Evolutionary conservation across 2,888 invertebrate species (phyloP), one percentile per base, ranked within the genome.

Genomic region (Amphipoea lucens): DNA sequence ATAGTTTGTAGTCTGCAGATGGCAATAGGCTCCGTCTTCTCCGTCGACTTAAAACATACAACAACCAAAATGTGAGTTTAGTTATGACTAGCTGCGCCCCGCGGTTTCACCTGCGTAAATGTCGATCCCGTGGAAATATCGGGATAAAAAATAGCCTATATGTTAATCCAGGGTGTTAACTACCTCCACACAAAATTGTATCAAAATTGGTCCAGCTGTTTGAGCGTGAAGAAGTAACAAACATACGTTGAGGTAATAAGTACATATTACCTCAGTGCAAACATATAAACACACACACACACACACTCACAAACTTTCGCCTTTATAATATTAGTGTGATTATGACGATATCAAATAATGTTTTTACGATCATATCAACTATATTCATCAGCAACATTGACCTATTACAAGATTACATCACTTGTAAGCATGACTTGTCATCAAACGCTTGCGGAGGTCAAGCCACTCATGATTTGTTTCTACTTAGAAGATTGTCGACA

Each of bases 371-470:
- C 36, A 40, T 69, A 65, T 69, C 69, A 48, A 60, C 51, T 17
- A 68, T 1, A 72, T 17, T 29, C 48, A 73, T 69, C 80, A 67
- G 57, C 20, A 74, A 72, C 87, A 87, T 85, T 87, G 87, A 87
- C 84, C 85, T 85, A 84, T 85, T 12, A 29, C 73, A 6, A 1
- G 23, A 82, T 83, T 83, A 82, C 86, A 67, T 85, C 86, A 86
- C 54, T 72, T 0, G 14, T 48, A 11, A 57, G 67, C 66, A 82
- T 66, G 70, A 69, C 54, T 62, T 84, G 83, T 78, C 86, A 83
- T 74, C 83, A 74, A 74, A 54, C 45, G 51, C 2, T 12, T 0
- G 29, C 20, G 60, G 78, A 83, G 83, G 83, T 85, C 83, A 76
- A 48, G 29, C 1, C 42, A 48, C 62, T 62, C 82, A 86, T 85